phyloP scores from a whole-genome alignment of 1,140 invertebrate genomes.

The Frieseomelitta varia region DNA sequence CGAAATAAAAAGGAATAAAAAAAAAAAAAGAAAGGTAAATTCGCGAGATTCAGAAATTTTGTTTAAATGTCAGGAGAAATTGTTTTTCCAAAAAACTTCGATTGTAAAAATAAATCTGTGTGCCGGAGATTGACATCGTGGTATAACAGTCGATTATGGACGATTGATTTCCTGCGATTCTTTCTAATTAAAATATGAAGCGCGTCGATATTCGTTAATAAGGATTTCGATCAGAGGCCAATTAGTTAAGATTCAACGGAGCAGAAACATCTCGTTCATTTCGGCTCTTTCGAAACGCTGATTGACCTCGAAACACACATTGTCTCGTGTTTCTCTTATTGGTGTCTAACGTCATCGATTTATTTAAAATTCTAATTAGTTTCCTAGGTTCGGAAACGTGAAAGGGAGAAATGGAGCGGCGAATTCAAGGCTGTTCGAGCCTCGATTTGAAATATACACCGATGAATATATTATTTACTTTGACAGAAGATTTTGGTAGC shows the following conservation, averaged over 20 bases:
- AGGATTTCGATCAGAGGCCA: background rate
- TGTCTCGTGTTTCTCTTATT: background rate
- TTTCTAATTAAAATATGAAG: background rate
- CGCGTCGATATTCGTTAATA: conserved; percentile 5
- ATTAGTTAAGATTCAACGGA: background rate
- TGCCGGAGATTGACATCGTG: too few species aligned
- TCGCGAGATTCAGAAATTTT: background rate
- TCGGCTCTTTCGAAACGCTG: conserved; percentile 16
- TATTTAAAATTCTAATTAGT: background rate
- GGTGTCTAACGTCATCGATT: background rate
- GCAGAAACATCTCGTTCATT: background rate
- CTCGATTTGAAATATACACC: background rate
- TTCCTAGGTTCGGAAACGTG: background rate
- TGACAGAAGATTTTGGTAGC: too few species aligned
- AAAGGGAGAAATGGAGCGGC: background rate
- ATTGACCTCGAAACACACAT: background rate
- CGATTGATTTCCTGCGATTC: background rate
- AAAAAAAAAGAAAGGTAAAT: background rate
- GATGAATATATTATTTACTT: too few species aligned
- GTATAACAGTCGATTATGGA: background rate
- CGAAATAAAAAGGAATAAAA: too few species aligned
- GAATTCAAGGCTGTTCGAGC: background rate
- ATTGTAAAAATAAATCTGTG: too few species aligned
- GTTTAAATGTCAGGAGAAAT: too few species aligned
- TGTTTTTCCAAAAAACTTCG: too few species aligned